Base-by-base conservation (phyloP, 1,140 invertebrate genomes). In the Chrysoperla carnea region DNA sequence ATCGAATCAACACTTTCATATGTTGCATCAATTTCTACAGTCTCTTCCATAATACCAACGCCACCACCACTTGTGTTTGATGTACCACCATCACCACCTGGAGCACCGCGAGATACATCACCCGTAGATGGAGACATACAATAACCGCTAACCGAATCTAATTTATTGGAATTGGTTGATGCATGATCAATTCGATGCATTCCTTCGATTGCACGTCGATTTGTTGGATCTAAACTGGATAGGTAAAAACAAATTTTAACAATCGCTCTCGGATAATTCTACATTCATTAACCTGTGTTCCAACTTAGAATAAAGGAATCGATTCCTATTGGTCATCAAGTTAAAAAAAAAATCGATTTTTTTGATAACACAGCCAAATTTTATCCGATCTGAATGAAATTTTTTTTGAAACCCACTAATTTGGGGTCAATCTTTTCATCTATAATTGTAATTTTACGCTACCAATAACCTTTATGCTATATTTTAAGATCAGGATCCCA, bases 121-220 rank as follows among this genome's bases (percentile, higher is more conserved):
- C 8, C 31, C n/a, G 31, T 33, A 33, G 31, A 11, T 12, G 31
- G 31, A 4, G 31, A 11, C 31, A 33, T 33, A 33, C 31, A 33
- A 6, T 33, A 33, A 23, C 17, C 17, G 48, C 63, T 66, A 27
- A 58, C 53, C 5, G 63, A 61, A 39, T 66, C 63, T 17, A 66
- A 44, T 54, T 64, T 62, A 39, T 57, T 58, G 1, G 61, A 61
- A 27, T 73, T 2, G n/a, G 31, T 11, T 33, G 31, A 33, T 2
- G 31, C 66, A 49, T 68, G 70, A 53, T 79, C 75, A 13, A 80
- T 55, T 37, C 72, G 56, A 52, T 77, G 72, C 52, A 77, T 70
- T n/a, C 74, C 76, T 53, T 79, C 74, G 27, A 69, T 51, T 13
- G 74, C 76, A 55, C 67, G 61, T 23, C 64, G 58, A 52, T 78